Percentiles rank a stretch among this genome's conserved stretches.
phyloP scores from a whole-genome alignment of 1,140 invertebrate genomes.

The Trissolcus basalis region DNA sequence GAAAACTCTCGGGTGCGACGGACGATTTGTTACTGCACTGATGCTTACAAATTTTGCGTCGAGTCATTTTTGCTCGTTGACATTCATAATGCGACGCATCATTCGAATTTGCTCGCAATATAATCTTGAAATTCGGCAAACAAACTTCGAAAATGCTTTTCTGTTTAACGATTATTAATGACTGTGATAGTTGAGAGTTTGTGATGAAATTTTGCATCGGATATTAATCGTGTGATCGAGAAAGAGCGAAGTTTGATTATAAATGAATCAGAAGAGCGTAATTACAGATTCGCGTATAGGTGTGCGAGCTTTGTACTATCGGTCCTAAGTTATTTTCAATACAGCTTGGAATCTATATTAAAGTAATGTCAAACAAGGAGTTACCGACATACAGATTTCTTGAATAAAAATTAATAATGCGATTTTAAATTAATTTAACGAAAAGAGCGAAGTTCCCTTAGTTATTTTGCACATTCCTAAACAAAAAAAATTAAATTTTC shows the following conservation, averaged over 20 bases:
- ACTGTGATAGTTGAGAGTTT: slow-evolving; percentile 2
- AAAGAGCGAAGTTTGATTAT: neutral
- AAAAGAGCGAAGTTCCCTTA: too few relatives aligned
- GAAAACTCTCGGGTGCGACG: slow-evolving; percentile 1
- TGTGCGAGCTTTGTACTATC: too few relatives aligned
- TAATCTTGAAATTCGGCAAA: slow-evolving; percentile 1
- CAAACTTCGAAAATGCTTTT: slow-evolving; percentile 1
- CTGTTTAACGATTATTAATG: slow-evolving; percentile 5
- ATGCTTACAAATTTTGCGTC: slow-evolving; percentile 8
- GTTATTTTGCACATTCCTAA: too few relatives aligned
- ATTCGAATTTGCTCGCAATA: slow-evolving; percentile 5
- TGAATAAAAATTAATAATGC: too few relatives aligned
- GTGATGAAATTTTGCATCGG: slow-evolving; percentile 3
- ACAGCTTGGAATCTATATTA: too few relatives aligned
- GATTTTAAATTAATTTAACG: too few relatives aligned
- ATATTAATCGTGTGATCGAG: slow-evolving; percentile 5
- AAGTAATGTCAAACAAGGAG: too few relatives aligned
- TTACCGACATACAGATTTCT: too few relatives aligned
- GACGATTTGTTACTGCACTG: slow-evolving; percentile 20
- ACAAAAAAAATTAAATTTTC: too few relatives aligned
- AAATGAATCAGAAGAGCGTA: slow-evolving; percentile 13
- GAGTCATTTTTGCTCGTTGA: slow-evolving; percentile 21
- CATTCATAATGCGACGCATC: slow-evolving; percentile 26
- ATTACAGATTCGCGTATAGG: too few relatives aligned
- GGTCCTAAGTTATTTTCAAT: too few relatives aligned